phyloP scores from a whole-genome alignment of 2,888 invertebrate species.

The Campopleginae sp. region DNA sequence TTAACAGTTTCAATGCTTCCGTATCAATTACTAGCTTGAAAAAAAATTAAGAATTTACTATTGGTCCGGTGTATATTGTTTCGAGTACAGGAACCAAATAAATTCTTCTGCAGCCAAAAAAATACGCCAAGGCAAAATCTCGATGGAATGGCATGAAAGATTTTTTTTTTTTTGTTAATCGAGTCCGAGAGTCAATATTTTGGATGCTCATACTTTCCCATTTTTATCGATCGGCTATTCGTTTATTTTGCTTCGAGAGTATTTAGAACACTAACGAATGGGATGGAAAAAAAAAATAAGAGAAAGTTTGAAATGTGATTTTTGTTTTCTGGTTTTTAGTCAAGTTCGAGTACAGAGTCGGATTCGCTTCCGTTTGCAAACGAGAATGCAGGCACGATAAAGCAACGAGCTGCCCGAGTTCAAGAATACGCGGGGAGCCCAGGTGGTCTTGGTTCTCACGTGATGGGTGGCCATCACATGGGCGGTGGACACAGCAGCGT shows the following conservation, averaged over 20 bases:
- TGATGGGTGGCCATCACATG: conserved; percentile 84
- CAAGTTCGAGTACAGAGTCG: conserved; percentile 97
- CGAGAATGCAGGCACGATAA: conserved; percentile 99
- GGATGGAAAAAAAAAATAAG: neutral
- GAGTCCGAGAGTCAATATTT: too few species aligned
- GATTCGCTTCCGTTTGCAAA: conserved; percentile 99
- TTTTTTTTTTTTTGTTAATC: too few species aligned
- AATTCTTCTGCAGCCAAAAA: neutral
- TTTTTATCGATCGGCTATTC: neutral
- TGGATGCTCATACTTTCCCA: too few species aligned
- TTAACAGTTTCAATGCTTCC: neutral
- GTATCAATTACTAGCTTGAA: neutral
- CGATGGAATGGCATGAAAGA: too few species aligned
- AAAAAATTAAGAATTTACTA: neutral
- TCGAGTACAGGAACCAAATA: neutral
- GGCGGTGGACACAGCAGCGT: conserved; percentile 85
- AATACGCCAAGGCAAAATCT: too few species aligned
- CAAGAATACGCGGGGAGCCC: conserved; percentile 86
- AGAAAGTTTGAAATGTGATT: neutral
- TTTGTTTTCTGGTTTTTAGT: conserved; percentile 86
- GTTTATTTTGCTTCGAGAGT: neutral
- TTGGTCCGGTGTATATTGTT: neutral
- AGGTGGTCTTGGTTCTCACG: conserved; percentile 85
- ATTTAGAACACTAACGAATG: neutral
- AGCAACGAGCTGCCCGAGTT: conserved; percentile 89